Conservation (phyloP, 2,113 vertebrate genomes). For the Tauraco erythrolophus region DNA sequence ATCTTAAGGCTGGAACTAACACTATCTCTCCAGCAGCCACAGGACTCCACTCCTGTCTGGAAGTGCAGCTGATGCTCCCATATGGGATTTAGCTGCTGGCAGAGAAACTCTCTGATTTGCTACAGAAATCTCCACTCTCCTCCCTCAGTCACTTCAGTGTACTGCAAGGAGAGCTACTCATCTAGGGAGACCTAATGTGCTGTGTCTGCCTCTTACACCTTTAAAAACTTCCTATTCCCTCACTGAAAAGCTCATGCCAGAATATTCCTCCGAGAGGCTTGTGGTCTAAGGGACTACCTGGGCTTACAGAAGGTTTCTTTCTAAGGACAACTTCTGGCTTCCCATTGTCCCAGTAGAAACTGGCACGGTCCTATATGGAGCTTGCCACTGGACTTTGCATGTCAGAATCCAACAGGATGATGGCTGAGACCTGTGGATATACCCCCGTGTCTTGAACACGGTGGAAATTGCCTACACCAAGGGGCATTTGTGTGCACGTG, state of each 20-base stretch:
- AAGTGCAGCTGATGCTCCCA: slow-evolving; percentile 68
- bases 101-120: slow-evolving; percentile 51
- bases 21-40: slow-evolving; percentile 61
- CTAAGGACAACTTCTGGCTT: not conserved
- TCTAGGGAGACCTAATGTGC: slow-evolving; percentile 46
- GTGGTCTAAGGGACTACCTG: not conserved
- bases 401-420: not conserved
- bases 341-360: not conserved
- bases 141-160: slow-evolving; percentile 28
- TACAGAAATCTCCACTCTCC: slow-evolving; percentile 43
- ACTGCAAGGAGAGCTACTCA: slow-evolving; percentile 30
- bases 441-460: not conserved
- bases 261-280: not conserved
- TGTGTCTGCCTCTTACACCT: slow-evolving; percentile 30
- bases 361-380: accelerated
- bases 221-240: not conserved
- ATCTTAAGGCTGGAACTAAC: slow-evolving; percentile 65
- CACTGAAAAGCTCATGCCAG: not conserved
- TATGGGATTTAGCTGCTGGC: slow-evolving; percentile 65
- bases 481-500: not conserved
- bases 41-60: slow-evolving; percentile 65
- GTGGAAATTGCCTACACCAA: not conserved
- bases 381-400: not conserved
- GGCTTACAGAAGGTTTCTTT: not conserved
- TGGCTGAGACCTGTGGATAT: not conserved